Percentiles rank a stretch among this genome's conserved stretches.
Conservation (phyloP, 2,113 vertebrate genomes). For the Gnathonemus longibarbis region DNA sequence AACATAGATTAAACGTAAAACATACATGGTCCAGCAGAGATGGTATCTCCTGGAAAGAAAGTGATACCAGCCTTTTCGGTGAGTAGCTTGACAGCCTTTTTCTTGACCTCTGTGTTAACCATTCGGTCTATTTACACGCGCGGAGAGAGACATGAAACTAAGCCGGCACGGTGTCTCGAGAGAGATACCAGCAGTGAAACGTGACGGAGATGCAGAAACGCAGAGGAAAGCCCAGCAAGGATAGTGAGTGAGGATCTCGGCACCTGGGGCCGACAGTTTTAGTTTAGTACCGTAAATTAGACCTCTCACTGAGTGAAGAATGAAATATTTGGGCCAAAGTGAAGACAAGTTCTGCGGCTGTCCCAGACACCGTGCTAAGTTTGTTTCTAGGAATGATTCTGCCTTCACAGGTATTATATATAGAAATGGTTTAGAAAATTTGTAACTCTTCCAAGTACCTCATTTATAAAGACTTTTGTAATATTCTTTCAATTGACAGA, state of each 20-base stretch:
- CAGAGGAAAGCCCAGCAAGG: neutral
- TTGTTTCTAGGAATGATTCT: constrained; percentile 65
- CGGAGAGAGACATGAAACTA: constrained; percentile 43
- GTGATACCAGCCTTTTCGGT: constrained; percentile 38
- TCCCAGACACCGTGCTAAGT: constrained; percentile 43
- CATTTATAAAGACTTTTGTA: neutral
- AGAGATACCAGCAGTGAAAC: neutral
- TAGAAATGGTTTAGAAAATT: constrained; percentile 56
- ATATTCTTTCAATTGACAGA: neutral
- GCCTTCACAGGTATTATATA: constrained; percentile 41
- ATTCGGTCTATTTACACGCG: constrained; percentile 54
- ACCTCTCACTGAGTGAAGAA: neutral
- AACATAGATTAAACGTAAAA: constrained; percentile 68
- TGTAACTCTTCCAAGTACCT: neutral
- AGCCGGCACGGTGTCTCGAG: constrained; percentile 24
- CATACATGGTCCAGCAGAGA: constrained; percentile 54
- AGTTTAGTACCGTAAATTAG: neutral
- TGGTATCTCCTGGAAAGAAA: constrained; percentile 39
- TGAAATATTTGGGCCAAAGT: neutral
- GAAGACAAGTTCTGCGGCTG: neutral
- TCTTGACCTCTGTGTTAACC: constrained; percentile 47
- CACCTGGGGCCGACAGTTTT: no score
- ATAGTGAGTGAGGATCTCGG: neutral
- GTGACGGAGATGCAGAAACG: neutral
- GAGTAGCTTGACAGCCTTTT: constrained; percentile 26